Evolutionary conservation across 2,888 invertebrate genomes (phyloP).

Genomic region (Brachyopa scutellaris): DNA sequence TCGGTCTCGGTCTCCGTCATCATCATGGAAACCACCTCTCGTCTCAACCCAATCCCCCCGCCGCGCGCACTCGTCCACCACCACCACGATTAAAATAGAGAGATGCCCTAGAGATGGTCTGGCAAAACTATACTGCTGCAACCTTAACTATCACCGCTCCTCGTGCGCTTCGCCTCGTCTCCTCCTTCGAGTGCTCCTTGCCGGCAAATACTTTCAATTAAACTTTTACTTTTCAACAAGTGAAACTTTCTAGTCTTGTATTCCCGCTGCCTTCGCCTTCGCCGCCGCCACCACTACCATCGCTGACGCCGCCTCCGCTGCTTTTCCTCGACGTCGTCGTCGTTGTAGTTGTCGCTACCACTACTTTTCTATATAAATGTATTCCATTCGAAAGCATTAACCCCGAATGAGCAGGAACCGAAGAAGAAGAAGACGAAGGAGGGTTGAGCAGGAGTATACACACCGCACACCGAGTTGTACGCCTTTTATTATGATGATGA

Average conservation of each 20-base stretch:
- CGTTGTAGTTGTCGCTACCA: conserved; percentile 14
- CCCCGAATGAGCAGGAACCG: conserved; percentile 62
- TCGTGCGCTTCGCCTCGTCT: conserved; percentile 20
- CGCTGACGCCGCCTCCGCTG: conserved; percentile 23
- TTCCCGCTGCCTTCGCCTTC: conserved; percentile 25
- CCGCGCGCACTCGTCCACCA: neutral
- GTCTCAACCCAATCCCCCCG: neutral
- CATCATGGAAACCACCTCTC: conserved; percentile 38
- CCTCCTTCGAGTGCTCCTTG: conserved; percentile 60
- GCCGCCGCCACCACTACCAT: conserved; percentile 26
- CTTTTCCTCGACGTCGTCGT: neutral
- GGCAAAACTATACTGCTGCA: conserved; percentile 59
- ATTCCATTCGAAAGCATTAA: conserved; percentile 72
- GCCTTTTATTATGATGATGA: conserved; percentile 70
- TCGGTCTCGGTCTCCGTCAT: conserved; percentile 47
- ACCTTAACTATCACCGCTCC: conserved; percentile 67
- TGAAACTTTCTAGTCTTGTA: conserved; percentile 71
- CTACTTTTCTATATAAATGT: conserved; percentile 72
- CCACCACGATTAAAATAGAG: conserved; percentile 47
- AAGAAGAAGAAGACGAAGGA: conserved; percentile 1
- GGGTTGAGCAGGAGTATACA: conserved; percentile 50
- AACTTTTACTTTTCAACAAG: conserved; percentile 73
- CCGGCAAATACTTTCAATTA: conserved; percentile 72
- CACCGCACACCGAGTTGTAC: conserved; percentile 60
- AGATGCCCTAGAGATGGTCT: conserved; percentile 71